Percentiles rank a stretch among this genome's conserved stretches.
Evolutionary conservation across 1,140 invertebrate species (phyloP).

Genomic region (Drosophila nebulosa): DNA sequence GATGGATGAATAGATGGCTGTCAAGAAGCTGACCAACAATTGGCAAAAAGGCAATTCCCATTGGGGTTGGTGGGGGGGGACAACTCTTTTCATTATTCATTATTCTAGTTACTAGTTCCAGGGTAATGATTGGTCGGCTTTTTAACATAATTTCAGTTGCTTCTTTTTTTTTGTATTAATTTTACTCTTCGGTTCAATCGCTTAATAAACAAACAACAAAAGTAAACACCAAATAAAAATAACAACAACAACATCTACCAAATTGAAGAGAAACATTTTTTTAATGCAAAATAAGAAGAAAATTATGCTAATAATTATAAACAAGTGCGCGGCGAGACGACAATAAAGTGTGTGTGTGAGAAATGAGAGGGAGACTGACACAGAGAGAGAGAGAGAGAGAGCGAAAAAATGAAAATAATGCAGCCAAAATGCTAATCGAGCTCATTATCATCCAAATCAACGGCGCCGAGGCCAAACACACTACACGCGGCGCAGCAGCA

Average conservation of each 20-base stretch:
- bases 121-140: background rate
- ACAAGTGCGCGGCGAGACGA: slow-evolving; percentile 50
- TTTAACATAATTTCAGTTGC: background rate
- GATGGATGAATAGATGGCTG: too few species aligned
- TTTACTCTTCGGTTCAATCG: slow-evolving; percentile 6
- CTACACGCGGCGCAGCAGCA: background rate
- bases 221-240: slow-evolving; percentile 4
- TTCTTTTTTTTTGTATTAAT: background rate
- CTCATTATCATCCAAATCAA: slow-evolving; percentile 79
- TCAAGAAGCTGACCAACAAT: too few species aligned
- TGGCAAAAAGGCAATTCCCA: too few species aligned
- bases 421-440: slow-evolving; percentile 75
- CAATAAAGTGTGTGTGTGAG: slow-evolving; percentile 20
- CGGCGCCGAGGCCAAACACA: slow-evolving; percentile 31
- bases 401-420: slow-evolving; percentile 45
- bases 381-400: too few species aligned
- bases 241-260: background rate
- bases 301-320: slow-evolving; percentile 79
- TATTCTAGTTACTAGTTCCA: background rate
- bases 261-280: slow-evolving; percentile 36
- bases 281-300: slow-evolving; percentile 72
- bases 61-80: too few species aligned
- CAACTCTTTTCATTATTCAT: background rate
- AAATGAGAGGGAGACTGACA: too few species aligned
- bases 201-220: slow-evolving; percentile 27